These are phyloP conservation scores for Tetragonula clypearis DNA, from an alignment of 1,140 invertebrate species.

Conservation along the genomic window DNA sequence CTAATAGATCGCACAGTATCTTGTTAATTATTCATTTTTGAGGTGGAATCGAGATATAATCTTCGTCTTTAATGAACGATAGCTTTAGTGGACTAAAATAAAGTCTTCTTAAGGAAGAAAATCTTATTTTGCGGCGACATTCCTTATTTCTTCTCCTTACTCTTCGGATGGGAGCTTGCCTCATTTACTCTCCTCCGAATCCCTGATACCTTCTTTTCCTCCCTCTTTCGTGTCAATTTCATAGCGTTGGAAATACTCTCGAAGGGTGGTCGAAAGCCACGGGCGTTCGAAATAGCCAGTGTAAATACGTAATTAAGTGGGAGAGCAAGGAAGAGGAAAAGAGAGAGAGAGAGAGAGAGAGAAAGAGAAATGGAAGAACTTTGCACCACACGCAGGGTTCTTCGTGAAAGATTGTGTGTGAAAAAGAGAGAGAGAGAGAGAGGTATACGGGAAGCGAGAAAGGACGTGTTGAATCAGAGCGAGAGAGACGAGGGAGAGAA, in stretches of 20 bases:
- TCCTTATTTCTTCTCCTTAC: too few relatives aligned
- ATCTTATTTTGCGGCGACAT: too few relatives aligned
- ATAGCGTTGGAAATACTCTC: background rate
- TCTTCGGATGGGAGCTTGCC: background rate
- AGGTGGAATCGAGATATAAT: too few relatives aligned
- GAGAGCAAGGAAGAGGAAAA: background rate
- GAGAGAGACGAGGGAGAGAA: background rate
- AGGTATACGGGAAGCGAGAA: too few relatives aligned
- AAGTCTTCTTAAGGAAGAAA: too few relatives aligned
- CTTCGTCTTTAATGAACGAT: too few relatives aligned
- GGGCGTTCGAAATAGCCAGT: constrained; percentile 60
- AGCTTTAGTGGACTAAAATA: too few relatives aligned
- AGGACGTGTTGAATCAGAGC: background rate
- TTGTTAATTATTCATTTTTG: too few relatives aligned
- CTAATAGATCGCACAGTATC: too few relatives aligned
- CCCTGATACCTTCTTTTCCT: background rate
- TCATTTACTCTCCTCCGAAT: background rate
- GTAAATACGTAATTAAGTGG: constrained; percentile 62
- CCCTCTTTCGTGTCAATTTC: background rate
- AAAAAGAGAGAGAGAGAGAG: background rate
- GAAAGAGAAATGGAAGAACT: background rate
- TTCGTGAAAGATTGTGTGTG: background rate
- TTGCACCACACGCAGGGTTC: background rate
- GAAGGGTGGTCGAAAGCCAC: constrained; percentile 34
- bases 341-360: constrained; percentile 5